Evolutionary conservation across 2,113 vertebrate species (phyloP).

Genomic region (Marmota flaviventris): DNA sequence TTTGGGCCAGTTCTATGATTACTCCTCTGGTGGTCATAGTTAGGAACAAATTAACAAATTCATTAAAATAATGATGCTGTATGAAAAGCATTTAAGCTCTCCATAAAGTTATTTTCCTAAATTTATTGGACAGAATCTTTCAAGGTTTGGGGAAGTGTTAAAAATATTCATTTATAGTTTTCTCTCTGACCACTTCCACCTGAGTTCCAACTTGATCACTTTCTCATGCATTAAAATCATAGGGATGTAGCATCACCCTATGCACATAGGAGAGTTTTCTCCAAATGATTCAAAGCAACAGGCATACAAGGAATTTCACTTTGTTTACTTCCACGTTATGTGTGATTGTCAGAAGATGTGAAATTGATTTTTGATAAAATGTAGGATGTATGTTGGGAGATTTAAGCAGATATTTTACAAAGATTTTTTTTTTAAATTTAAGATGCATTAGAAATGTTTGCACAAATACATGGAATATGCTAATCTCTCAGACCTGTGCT

Average conservation of each 20-base stretch:
- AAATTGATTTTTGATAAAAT: neutral
- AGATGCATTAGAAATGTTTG: neutral
- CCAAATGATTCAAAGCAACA: neutral
- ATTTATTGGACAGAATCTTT: neutral
- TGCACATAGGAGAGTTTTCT: neutral
- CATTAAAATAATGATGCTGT: neutral
- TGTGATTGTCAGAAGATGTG: neutral
- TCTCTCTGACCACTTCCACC: neutral
- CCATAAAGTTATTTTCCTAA: neutral
- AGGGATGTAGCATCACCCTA: neutral
- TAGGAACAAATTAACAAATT: neutral
- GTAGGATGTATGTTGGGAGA: neutral
- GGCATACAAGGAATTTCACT: neutral
- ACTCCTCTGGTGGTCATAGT: neutral
- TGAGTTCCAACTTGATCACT: neutral
- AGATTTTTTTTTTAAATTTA: neutral
- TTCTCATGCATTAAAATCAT: neutral
- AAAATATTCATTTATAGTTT: neutral
- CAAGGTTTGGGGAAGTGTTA: neutral
- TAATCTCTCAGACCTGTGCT: neutral
- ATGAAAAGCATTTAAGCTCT: neutral
- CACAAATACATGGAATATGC: neutral
- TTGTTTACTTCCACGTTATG: conserved; percentile 13
- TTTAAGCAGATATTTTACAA: neutral
- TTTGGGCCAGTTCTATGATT: conserved; percentile 2